Conservation (phyloP, 2,797 vertebrate genomes). For the Threskiornis aethiopicus region DNA sequence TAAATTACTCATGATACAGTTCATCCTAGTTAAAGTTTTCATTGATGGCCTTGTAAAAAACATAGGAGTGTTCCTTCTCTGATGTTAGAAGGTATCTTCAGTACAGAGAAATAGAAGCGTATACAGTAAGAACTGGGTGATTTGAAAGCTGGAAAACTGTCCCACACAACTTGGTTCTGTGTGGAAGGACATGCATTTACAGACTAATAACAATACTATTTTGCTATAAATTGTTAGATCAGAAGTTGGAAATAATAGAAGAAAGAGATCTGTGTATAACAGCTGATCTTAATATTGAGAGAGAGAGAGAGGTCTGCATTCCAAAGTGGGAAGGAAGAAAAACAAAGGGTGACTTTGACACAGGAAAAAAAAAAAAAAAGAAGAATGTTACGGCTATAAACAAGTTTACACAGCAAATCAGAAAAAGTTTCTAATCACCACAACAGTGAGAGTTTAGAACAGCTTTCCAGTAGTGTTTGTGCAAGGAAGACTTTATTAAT, state of each 20-base stretch:
- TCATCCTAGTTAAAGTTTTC: background rate
- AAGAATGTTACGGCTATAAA: background rate
- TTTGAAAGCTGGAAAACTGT: background rate
- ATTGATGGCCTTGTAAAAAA: background rate
- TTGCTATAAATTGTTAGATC: background rate
- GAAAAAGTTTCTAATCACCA: background rate
- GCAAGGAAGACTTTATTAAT: background rate
- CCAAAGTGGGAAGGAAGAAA: background rate
- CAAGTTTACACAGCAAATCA: background rate
- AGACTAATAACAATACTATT: background rate
- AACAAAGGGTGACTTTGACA: background rate
- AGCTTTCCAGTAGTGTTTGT: background rate
- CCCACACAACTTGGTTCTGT: background rate
- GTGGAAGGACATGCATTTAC: background rate
- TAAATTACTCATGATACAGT: background rate
- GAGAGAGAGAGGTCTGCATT: background rate
- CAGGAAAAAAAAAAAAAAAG: no score
- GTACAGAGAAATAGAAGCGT: background rate
- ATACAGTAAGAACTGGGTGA: background rate
- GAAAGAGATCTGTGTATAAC: background rate
- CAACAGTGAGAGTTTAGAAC: background rate
- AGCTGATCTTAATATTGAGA: background rate
- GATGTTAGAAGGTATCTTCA: background rate
- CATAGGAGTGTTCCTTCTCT: background rate
- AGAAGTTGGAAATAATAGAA: background rate